Base-by-base conservation (phyloP, 2,888 invertebrate species). In the Aquatica leii region DNA sequence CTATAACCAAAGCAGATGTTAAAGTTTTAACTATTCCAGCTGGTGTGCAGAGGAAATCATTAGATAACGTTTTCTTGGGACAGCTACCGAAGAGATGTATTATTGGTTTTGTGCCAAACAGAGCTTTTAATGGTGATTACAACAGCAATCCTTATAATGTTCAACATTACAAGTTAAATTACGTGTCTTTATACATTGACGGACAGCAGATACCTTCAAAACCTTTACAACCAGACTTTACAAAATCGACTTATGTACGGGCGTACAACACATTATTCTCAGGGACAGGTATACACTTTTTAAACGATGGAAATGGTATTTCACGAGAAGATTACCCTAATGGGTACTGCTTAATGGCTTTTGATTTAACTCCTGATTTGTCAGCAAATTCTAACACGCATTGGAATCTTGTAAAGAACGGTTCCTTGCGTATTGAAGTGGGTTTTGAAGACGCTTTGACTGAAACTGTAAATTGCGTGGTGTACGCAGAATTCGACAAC, bases 141-240 rank as follows among this genome's bases (percentile, higher is more conserved):
- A 12, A 31, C 1, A 12, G 18, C 12, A 43, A 43, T 14, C 41
- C 41, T 11, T 43, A 6, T 2, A 43, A 43, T 43, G 14, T 43
- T 18, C 18, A 49, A 6, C 17, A 49, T 11, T 17, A 49, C 49
- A 49, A 17, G 8, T 20, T 49, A 9, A 49, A 49, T 12, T 49
- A 49, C 20, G n/a, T 49, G 5, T 49, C 49, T 11, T 21, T 50
- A 21, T 50, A 50, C 17, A 41, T 58, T 1, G 48, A 46, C 12
- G 48, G 48, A 12, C 56, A 56, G n/a, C 56, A 56, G n/a, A 56
- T 56, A 17, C 58, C 58, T 21, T 40, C 50, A 0, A 58, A 50
- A 15, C 50, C 58, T 8, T 15, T 49, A 35, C 40, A 58, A 17
- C 50, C 40, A 6, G 37, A 35, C 37, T 57, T 57, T 24, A 35